Conservation (phyloP, 2,888 invertebrate species). For the Pseudeuparius sepicola region DNA sequence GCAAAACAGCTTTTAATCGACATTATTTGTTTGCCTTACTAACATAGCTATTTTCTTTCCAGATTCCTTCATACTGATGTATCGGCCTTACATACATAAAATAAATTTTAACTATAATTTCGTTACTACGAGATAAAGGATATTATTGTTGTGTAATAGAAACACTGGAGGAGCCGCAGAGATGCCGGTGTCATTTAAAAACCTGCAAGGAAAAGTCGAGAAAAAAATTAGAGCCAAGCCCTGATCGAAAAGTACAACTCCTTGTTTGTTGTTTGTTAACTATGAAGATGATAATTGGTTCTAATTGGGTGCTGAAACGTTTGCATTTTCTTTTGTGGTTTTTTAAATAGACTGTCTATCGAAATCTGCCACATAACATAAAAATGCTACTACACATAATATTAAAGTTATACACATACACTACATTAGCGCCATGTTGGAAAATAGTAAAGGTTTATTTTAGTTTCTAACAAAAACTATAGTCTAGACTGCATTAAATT, state of each 20-base stretch:
- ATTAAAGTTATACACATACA: too few species aligned
- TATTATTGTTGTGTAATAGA: conserved; percentile 41
- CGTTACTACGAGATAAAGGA: conserved; percentile 37
- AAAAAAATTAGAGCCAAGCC: conserved; percentile 35
- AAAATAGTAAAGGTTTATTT: conserved; percentile 29
- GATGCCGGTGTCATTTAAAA: conserved; percentile 28
- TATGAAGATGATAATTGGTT: too few species aligned
- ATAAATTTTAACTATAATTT: conserved; percentile 33
- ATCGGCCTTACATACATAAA: conserved; percentile 42
- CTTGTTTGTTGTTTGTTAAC: conserved; percentile 39
- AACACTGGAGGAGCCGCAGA: too few species aligned
- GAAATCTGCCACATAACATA: conserved; percentile 23
- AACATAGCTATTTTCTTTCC: conserved; percentile 30
- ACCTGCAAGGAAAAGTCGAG: conserved; percentile 32
- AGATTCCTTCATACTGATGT: conserved; percentile 43
- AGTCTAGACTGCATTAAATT: conserved; percentile 33
- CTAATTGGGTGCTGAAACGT: too few species aligned
- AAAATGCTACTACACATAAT: conserved; percentile 31
- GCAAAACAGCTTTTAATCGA: too few species aligned
- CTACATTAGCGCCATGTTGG: conserved; percentile 26
- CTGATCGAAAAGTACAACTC: conserved; percentile 43
- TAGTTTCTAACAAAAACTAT: conserved; percentile 26
- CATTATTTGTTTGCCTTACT: too few species aligned
- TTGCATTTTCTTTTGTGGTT: too few species aligned
- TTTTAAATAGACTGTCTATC: too few species aligned